Conservation (phyloP, 2,888 invertebrate genomes). For the Pogonocherus hispidulus region DNA sequence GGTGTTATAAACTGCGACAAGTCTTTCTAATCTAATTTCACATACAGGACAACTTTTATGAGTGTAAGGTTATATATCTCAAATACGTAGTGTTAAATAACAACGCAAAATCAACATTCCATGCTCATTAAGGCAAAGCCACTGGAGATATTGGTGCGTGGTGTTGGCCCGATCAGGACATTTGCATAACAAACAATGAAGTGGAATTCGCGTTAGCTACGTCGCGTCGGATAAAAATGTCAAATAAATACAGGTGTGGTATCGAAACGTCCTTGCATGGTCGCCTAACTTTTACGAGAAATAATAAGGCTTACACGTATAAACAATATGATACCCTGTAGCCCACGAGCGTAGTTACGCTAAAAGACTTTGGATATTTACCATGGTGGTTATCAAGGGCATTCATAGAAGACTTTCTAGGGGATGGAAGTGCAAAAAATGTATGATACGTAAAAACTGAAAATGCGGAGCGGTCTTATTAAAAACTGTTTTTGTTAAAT, state of each 20-base stretch:
- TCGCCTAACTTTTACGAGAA: constrained; percentile 39
- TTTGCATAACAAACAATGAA: constrained; percentile 59
- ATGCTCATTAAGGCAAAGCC: constrained; percentile 34
- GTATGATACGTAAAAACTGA: no score
- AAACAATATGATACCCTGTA: constrained; percentile 17
- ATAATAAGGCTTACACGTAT: constrained; percentile 21
- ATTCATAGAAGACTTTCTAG: no score
- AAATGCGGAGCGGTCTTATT: no score
- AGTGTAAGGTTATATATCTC: no score
- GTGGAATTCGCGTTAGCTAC: constrained; percentile 54
- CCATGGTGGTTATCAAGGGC: no score
- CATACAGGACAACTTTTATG: no score
- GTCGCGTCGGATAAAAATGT: constrained; percentile 56
- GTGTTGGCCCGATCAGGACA: constrained; percentile 39
- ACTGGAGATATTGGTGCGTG: constrained; percentile 29
- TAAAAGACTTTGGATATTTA: no score
- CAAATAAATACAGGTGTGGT: constrained; percentile 59
- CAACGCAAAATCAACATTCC: constrained; percentile 34
- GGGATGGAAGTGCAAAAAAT: no score
- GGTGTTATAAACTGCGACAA: no score
- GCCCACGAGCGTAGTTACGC: not conserved
- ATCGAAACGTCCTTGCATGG: constrained; percentile 58
- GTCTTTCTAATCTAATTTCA: no score
- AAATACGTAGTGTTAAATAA: constrained; percentile 16
- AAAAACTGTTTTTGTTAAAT: no score